Evolutionary conservation across 2,797 vertebrate genomes (phyloP).

Genomic region (Poeciliopsis infans): DNA sequence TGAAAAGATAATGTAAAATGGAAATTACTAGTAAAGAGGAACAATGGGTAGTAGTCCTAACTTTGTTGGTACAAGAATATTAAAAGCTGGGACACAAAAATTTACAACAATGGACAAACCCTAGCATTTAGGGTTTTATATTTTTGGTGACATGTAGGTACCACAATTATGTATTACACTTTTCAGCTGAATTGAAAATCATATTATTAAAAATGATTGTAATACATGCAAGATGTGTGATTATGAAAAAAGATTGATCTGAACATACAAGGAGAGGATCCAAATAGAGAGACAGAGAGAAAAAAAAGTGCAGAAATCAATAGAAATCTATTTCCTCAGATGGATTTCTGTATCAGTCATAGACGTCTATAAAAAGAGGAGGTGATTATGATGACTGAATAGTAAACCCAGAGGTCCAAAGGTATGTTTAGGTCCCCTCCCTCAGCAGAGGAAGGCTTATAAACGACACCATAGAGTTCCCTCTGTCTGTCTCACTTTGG

Average conservation of each 20-base stretch:
- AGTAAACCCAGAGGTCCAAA: slow-evolving; percentile 67
- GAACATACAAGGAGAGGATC: not conserved
- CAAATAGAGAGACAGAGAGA: not conserved
- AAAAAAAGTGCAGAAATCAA: not conserved
- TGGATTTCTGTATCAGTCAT: slow-evolving; percentile 30
- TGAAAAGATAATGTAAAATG: not conserved
- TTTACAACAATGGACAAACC: not conserved
- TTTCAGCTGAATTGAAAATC: not conserved
- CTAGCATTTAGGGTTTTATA: not conserved
- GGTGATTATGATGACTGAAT: slow-evolving; percentile 70
- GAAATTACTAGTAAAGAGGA: not conserved
- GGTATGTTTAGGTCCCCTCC: slow-evolving; percentile 79
- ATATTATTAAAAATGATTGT: not conserved
- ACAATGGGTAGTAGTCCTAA: not conserved
- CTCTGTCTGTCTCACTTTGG: slow-evolving; percentile 76
- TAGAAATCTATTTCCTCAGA: slow-evolving; percentile 1
- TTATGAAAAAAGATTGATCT: not conserved
- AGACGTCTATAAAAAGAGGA: slow-evolving; percentile 52
- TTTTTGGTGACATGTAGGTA: not conserved
- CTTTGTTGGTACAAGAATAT: not conserved
- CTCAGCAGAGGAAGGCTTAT: slow-evolving; percentile 72
- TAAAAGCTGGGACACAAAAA: not conserved
- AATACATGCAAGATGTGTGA: not conserved
- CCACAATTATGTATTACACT: not conserved
- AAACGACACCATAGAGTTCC: slow-evolving; percentile 59